Base-by-base conservation (phyloP, 2,888 invertebrate species). In the Macaria notata region DNA sequence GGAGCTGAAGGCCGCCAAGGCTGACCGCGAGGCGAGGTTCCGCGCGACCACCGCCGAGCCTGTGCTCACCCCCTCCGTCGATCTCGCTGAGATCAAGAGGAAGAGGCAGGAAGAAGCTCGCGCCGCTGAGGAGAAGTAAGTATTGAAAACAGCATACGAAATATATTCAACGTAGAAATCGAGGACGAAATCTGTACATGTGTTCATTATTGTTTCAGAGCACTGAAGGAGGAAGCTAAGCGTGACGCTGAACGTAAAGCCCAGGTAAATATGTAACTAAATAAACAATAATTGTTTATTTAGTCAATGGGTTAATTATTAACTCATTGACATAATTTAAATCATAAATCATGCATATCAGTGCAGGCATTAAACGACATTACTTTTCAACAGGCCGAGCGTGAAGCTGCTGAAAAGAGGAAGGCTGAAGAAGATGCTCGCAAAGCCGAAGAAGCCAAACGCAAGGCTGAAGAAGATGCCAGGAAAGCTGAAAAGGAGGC, bases 91-190 rank as follows among this genome's bases (percentile, higher is more conserved):
- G 65, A 89, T 92, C 59, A 88, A 92, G 62, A 90, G 90, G 68
- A 93, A 93, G 70, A 90, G 92, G 68, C 93, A 94, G 63, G 94
- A 94, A 64, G 94, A 94, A 75, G 93, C 93, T 43, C 93, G 92
- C 69, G 87, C 93, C 70, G 93, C 92, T 49, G 93, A 93, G 72
- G 94, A 94, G 72, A 93, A 88, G 93, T 93, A 78, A 82, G 87
- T 41, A 19, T 19, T n/a, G 5, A 54, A 33, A 4, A 30, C 19
- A 49, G 5, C 9, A 7, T 29, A 4, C 50, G 4, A 29, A 46
- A 7, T 30, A 45, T n/a, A 9, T 39, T 6, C 33, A 36, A 36
- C 4, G 33, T 36, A 7, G 7, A 7, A 36, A 7, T 36, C 33
- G 7, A 8, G 41, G 38, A 44, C 38, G 31, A 31, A 36, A 38